These are phyloP conservation scores for Tringa solitaria DNA, from an alignment of 2,113 vertebrate species.

Conservation along the genomic window DNA sequence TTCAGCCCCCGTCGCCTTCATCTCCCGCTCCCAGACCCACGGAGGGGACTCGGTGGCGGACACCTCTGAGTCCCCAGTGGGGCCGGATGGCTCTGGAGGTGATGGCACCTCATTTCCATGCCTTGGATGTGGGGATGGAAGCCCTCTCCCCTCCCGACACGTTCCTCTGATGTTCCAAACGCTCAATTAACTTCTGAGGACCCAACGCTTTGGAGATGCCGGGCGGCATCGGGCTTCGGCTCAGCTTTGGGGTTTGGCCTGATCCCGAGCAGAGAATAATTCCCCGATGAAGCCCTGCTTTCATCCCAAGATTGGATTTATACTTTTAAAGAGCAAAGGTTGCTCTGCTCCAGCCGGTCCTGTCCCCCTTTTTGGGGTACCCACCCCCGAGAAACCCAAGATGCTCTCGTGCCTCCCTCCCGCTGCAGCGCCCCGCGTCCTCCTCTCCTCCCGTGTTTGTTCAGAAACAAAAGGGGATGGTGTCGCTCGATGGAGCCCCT, in stretches of 20 bases:
- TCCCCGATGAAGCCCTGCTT: background rate
- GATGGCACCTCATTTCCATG: background rate
- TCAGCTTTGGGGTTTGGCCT: background rate
- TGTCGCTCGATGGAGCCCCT: background rate
- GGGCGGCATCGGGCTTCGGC: background rate
- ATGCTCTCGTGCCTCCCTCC: background rate
- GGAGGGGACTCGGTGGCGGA: background rate
- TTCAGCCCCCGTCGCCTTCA: background rate
- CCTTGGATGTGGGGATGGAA: background rate
- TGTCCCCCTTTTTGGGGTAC: background rate
- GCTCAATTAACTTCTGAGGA: background rate
- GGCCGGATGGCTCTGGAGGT: background rate
- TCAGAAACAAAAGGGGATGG: background rate
- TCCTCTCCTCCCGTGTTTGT: background rate
- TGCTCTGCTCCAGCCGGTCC: background rate
- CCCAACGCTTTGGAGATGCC: background rate
- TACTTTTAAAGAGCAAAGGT: background rate
- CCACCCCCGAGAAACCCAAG: background rate
- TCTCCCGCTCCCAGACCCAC: background rate
- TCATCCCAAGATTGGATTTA: background rate
- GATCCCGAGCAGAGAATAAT: background rate
- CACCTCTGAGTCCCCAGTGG: fast-evolving
- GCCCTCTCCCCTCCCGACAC: fast-evolving
- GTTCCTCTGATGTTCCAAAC: background rate
- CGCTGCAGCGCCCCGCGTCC: fast-evolving